These are phyloP conservation scores for Pteropus rufus DNA, from an alignment of 2,797 vertebrate genomes.

Conservation along the genomic window DNA sequence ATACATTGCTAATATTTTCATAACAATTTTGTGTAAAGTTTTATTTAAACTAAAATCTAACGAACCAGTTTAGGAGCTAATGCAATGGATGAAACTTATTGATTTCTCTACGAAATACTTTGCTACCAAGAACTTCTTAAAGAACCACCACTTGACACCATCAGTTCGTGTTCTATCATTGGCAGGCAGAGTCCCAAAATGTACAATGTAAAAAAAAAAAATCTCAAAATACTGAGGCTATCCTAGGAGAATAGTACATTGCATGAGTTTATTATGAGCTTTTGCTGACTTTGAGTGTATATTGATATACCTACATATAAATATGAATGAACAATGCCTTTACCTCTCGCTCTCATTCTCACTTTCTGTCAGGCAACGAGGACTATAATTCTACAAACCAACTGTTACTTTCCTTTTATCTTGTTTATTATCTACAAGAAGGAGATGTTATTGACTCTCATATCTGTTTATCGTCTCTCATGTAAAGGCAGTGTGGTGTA, in stretches of 20 bases:
- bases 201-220: conserved; percentile 75
- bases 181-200: conserved; percentile 65
- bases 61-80: conserved; percentile 16
- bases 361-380: not conserved
- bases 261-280: conserved; percentile 53
- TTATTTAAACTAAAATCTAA: conserved; percentile 17
- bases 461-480: not conserved
- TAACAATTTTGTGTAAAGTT: not conserved
- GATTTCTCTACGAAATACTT: conserved; percentile 52
- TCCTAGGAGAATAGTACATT: conserved; percentile 68
- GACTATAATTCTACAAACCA: conserved; percentile 50
- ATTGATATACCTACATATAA: not conserved
- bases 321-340: not conserved
- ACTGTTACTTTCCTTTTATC: not conserved
- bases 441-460: not conserved
- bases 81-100: conserved; percentile 39
- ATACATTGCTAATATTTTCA: not conserved
- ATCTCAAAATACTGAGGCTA: conserved; percentile 62
- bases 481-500: not conserved
- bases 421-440: not conserved
- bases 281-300: conserved; percentile 53
- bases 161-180: conserved; percentile 61
- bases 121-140: conserved; percentile 70
- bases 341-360: not conserved
- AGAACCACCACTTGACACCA: conserved; percentile 58